Base-by-base conservation (phyloP, 2,888 invertebrate species). In the Dryobotodes eremita region DNA sequence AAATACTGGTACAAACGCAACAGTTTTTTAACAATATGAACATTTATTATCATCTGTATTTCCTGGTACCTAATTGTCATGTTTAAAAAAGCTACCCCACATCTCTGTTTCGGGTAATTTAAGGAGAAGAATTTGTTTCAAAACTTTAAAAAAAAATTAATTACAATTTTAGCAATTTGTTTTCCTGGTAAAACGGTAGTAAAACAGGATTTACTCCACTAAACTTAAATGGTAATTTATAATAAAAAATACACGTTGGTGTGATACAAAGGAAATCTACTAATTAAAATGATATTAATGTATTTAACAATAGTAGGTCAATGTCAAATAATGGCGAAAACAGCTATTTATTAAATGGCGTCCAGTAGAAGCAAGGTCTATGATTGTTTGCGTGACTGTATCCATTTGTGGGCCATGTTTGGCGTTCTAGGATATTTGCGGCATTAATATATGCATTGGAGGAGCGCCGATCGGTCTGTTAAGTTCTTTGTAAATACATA, bases 361-460 rank as follows among this genome's bases (percentile, higher is more conserved):
- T 88, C 80, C 86, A 89, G 85, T 82, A 87, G 88, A 86, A 88
- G 83, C 86, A 86, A 88, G 84, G 82, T 84, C 88, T 82, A 79
- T 80, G 86, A 87, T 87, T 86, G 86, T 80, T 94, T 90, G 94
- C 94, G 94, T 95, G 94, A 93, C 93, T 75, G 81, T 82, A 88
- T 89, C 89, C 92, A 94, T 94, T 94, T 92, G 89, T 88, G 53
- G 75, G 87, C 84, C 81, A 88, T 90, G 89, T 93, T 92, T 90
- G 85, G 78, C 88, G 91, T 93, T 91, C 90, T 91, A 91, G 90
- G 90, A 88, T 88, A 89, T 93, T 94, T 93, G 91, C 89, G 91
- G 86, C 84, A 89, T 86, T 82, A 89, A 77, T 82, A 75, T 74
- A 80, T 80, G 90, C 90, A 90, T 91, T 90, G 89, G 88, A 91